Percentiles rank a stretch among this genome's conserved stretches.
These are phyloP conservation scores for Drosophila obscura DNA, from an alignment of 1,140 invertebrate species.

Conservation along the genomic window DNA sequence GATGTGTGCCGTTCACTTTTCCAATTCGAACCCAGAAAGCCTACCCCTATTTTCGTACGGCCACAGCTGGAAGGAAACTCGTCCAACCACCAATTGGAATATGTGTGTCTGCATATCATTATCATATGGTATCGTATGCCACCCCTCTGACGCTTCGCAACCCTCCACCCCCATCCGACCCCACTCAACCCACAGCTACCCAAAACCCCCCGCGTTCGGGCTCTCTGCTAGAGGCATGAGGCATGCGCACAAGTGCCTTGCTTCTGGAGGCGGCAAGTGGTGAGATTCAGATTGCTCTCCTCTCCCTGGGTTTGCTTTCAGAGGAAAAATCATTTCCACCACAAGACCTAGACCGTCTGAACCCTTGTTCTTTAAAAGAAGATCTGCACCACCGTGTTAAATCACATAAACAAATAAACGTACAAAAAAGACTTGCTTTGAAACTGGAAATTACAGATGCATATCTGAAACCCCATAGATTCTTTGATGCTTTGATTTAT, in stretches of 20 bases:
- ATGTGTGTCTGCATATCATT: conserved; percentile 63
- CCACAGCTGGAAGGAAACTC: conserved; percentile 57
- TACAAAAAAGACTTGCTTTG: too few relatives aligned
- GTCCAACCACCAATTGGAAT: conserved; percentile 74
- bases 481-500: too few relatives aligned
- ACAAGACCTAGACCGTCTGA: conserved; percentile 1
- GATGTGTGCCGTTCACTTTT: conserved; percentile 38
- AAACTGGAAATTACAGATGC: too few relatives aligned
- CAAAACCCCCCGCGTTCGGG: conserved; percentile 16
- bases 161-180: conserved; percentile 3
- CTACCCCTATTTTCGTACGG: conserved; percentile 67
- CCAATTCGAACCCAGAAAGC: conserved; percentile 66
- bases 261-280: conserved; percentile 28
- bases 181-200: conserved; percentile 18
- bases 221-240: conserved; percentile 36
- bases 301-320: conserved; percentile 13
- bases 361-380: conserved; percentile 16
- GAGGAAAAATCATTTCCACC: conserved; percentile 35
- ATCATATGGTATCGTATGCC: conserved; percentile 67
- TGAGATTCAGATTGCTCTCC: conserved; percentile 37
- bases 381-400: conserved; percentile 6
- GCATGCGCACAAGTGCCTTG: conserved; percentile 72
- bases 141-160: conserved; percentile 38
- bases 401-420: too few relatives aligned
- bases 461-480: too few relatives aligned